These are phyloP conservation scores for Hydrochoerus hydrochaeris DNA, from an alignment of 2,113 vertebrate species.

Conservation along the genomic window DNA sequence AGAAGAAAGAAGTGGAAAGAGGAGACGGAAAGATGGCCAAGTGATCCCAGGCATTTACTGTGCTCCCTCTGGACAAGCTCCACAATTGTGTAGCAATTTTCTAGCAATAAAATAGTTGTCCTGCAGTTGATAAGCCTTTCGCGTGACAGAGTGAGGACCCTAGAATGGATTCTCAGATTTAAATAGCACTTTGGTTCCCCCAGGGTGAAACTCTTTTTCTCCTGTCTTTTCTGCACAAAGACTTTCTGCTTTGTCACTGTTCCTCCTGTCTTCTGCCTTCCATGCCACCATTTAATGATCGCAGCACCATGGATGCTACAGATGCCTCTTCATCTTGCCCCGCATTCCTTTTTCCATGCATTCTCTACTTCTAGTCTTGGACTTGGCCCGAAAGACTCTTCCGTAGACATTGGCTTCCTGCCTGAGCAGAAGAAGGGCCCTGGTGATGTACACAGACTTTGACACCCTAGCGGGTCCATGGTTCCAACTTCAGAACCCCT, in stretches of 20 bases:
- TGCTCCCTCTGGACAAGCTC: neutral
- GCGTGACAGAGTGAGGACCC: slow-evolving; percentile 48
- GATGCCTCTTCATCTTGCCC: neutral
- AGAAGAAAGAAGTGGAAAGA: neutral
- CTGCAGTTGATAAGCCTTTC: slow-evolving; percentile 37
- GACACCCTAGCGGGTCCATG: rapidly evolving
- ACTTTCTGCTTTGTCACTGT: neutral
- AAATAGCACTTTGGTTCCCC: slow-evolving; percentile 48
- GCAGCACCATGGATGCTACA: neutral
- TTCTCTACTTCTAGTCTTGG: neutral
- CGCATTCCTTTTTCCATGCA: neutral
- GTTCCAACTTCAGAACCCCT: neutral
- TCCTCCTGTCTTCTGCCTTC: neutral
- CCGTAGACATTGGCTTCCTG: neutral
- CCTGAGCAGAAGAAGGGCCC: neutral
- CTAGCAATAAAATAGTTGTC: slow-evolving; percentile 59
- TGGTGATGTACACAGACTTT: rapidly evolving
- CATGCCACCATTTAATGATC: neutral
- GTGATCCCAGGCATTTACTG: neutral
- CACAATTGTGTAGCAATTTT: slow-evolving; percentile 43
- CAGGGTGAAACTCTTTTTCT: neutral
- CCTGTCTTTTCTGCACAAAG: neutral
- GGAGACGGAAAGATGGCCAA: neutral
- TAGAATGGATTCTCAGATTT: slow-evolving; percentile 25
- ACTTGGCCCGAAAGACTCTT: neutral